Evolutionary conservation across 1,140 invertebrate species (phyloP).

Genomic region (Euura lappo): DNA sequence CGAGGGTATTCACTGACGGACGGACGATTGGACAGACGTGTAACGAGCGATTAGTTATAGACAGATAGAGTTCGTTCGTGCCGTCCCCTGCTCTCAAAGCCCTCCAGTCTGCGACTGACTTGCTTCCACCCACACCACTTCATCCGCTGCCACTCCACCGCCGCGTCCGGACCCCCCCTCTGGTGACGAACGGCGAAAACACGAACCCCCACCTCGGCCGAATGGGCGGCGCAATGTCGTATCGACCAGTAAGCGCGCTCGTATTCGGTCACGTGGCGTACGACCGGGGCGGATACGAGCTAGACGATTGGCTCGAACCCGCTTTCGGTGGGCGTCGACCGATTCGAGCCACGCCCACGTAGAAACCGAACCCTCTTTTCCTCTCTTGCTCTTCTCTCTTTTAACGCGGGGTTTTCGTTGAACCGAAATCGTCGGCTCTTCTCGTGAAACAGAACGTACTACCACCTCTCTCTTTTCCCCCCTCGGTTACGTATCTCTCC

Average conservation of each 20-base stretch:
- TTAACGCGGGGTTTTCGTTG: conserved; percentile 17
- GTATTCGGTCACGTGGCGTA: conserved; percentile 28
- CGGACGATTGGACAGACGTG: conserved; percentile 28
- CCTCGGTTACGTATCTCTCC: background rate
- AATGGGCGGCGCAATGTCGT: conserved; percentile 19
- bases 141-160: conserved; percentile 47
- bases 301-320: background rate
- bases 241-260: conserved; percentile 2
- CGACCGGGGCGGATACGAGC: conserved; percentile 8
- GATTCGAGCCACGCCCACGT: conserved; percentile 26
- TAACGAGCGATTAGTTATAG: conserved; percentile 36
- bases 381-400: background rate
- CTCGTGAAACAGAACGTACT: too few species aligned
- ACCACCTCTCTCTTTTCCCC: conserved; percentile 20
- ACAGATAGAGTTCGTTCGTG: conserved; percentile 41
- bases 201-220: conserved; percentile 33
- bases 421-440: conserved; percentile 21
- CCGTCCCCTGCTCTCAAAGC: conserved; percentile 60
- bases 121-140: conserved; percentile 59
- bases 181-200: conserved; percentile 50
- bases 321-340: background rate
- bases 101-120: conserved; percentile 62
- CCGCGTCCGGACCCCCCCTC: conserved; percentile 49
- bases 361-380: conserved; percentile 13
- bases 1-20: conserved; percentile 19